phyloP scores from a whole-genome alignment of 2,797 vertebrate genomes.

The Crenuchus spilurus region DNA sequence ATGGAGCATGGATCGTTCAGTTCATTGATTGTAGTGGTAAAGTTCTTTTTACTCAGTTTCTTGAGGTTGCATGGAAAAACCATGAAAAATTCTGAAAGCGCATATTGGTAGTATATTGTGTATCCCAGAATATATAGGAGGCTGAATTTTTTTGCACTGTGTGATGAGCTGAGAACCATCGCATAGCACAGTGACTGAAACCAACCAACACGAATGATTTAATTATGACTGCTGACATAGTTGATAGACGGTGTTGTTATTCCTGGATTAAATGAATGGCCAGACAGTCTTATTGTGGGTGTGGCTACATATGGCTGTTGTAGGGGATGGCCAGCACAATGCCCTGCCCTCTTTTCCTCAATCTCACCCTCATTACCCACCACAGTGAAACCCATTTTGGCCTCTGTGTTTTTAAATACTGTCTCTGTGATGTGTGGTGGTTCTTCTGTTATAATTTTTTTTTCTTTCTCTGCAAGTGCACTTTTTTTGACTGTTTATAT shows the following conservation, averaged over 20 bases:
- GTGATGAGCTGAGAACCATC: conserved; percentile 9
- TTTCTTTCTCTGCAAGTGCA: conserved; percentile 78
- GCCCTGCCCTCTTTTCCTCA: conserved; percentile 13
- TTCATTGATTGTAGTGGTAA: background rate
- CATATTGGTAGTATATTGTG: background rate
- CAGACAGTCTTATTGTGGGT: background rate
- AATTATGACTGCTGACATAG: background rate
- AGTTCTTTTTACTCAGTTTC: background rate
- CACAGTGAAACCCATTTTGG: conserved; percentile 30
- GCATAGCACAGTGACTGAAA: conserved; percentile 12
- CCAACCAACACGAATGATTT: background rate
- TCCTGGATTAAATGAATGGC: background rate
- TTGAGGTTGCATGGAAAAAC: conserved; percentile 1
- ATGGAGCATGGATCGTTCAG: background rate
- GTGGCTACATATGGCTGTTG: conserved; percentile 3
- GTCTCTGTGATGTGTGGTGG: conserved; percentile 39
- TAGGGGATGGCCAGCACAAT: conserved; percentile 6
- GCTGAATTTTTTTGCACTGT: conserved; percentile 20
- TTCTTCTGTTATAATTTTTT: conserved; percentile 44
- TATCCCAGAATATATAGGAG: background rate
- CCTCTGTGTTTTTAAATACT: conserved; percentile 41
- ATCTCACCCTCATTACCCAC: conserved; percentile 33
- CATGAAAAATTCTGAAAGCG: background rate
- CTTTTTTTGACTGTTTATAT: conserved; percentile 78
- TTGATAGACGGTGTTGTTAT: background rate